A percentile compares a stretch with the other conserved stretches of the same genome.
Conservation (phyloP, 1,140 invertebrate species). For the Harlomillsia oculata region DNA sequence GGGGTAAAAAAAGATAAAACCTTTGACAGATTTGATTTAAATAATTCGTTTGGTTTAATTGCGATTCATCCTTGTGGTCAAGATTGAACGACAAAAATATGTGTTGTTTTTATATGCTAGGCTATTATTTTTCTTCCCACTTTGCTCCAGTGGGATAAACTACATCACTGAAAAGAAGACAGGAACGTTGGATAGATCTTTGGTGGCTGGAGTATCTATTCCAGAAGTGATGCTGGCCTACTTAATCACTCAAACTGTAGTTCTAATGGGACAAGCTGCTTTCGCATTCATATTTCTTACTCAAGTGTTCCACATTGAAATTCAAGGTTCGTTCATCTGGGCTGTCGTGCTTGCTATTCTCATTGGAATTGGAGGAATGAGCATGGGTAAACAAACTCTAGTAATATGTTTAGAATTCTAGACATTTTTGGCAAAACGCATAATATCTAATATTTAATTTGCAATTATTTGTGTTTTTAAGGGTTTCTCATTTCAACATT, state of each 20-base stretch:
- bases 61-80: too few species aligned
- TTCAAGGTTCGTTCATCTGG: constrained; percentile 12
- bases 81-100: background rate
- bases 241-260: constrained; percentile 44
- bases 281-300: constrained; percentile 17
- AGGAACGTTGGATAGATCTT: constrained; percentile 9
- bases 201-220: constrained; percentile 39
- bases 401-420: too few species aligned
- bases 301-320: constrained; percentile 10
- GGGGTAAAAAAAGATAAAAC: background rate
- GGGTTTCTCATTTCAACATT: constrained; percentile 15
- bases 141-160: constrained; percentile 7
- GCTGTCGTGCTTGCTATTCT: constrained; percentile 37
- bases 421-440: too few species aligned
- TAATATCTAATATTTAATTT: too few species aligned
- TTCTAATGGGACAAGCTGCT: constrained; percentile 44
- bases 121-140: constrained; percentile 17
- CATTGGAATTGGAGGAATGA: constrained; percentile 45
- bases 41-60: too few species aligned
- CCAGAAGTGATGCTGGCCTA: constrained; percentile 46
- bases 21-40: too few species aligned
- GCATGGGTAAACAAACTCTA: too few species aligned
- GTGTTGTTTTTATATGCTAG: background rate
- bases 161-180: constrained; percentile 14
- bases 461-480: too few species aligned